These are phyloP conservation scores for Harpalus rubripes DNA, from an alignment of 2,888 invertebrate genomes.

Conservation along the genomic window DNA sequence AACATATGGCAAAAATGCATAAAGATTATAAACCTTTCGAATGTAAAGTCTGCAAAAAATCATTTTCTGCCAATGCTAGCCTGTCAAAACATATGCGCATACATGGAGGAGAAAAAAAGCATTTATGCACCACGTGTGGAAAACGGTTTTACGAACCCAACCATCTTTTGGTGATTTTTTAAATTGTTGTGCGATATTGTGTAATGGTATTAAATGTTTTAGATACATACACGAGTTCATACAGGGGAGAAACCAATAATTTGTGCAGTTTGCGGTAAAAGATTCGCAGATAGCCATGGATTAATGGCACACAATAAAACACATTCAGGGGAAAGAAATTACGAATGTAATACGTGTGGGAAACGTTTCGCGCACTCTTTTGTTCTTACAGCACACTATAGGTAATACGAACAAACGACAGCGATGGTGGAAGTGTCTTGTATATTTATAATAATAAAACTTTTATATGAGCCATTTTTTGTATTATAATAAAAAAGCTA, in stretches of 20 bases:
- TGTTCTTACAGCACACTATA: conserved; percentile 73
- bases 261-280: conserved; percentile 75
- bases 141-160: conserved; percentile 74
- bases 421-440: too few relatives aligned
- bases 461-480: too few relatives aligned
- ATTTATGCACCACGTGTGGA: conserved; percentile 74
- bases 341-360: conserved; percentile 75
- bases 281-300: conserved; percentile 74
- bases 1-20: conserved; percentile 71
- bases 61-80: conserved; percentile 72
- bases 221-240: conserved; percentile 74
- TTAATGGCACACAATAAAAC: conserved; percentile 74
- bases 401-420: too few relatives aligned
- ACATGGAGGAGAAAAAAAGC: conserved; percentile 74
- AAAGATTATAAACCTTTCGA: conserved; percentile 73
- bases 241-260: conserved; percentile 74
- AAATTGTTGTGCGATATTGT: background rate
- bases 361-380: conserved; percentile 75
- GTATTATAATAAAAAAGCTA: too few relatives aligned
- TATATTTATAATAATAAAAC: too few relatives aligned
- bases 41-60: conserved; percentile 74
- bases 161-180: conserved; percentile 72
- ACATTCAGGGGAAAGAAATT: conserved; percentile 75
- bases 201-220: conserved; percentile 61
- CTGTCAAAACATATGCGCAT: conserved; percentile 74